Evolutionary conservation across 1,140 invertebrate genomes (phyloP).

Genomic region (Zaprionus lachaisei): DNA sequence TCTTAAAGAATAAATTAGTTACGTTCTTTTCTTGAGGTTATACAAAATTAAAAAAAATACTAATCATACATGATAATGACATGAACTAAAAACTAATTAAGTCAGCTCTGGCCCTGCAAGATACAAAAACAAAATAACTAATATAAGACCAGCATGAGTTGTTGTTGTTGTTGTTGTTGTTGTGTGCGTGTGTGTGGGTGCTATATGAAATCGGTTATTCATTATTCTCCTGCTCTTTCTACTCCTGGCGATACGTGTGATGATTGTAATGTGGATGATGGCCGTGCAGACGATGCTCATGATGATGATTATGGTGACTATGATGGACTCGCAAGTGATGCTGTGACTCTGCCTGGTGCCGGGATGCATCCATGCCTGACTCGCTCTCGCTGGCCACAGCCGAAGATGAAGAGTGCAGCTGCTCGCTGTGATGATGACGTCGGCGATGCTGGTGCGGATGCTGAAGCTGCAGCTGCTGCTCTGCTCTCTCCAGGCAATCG

Average conservation of each 20-base stretch:
- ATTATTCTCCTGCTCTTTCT: constrained; percentile 16
- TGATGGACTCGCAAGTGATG: constrained; percentile 50
- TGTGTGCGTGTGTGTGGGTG: constrained; percentile 28
- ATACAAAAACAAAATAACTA: constrained; percentile 62
- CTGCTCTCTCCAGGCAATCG: constrained; percentile 36
- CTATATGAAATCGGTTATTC: constrained; percentile 14
- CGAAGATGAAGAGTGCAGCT: neutral
- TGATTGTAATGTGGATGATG: constrained; percentile 58
- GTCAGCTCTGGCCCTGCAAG: constrained; percentile 69
- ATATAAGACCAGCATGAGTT: constrained; percentile 39
- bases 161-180: neutral
- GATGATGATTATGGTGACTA: constrained; percentile 44
- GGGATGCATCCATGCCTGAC: constrained; percentile 17
- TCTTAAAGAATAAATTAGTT: constrained; percentile 35
- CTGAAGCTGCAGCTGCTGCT: neutral
- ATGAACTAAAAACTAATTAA: constrained; percentile 76
- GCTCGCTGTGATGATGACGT: constrained; percentile 57
- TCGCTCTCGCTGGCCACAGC: neutral
- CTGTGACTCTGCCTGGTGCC: constrained; percentile 39
- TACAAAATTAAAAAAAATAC: constrained; percentile 39
- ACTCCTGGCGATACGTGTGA: constrained; percentile 64
- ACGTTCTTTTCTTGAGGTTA: constrained; percentile 1
- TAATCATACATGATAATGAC: constrained; percentile 24
- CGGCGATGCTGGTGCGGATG: constrained; percentile 51
- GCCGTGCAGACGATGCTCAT: constrained; percentile 39